Evolutionary conservation across 2,797 vertebrate genomes (phyloP).

Genomic region (Florisuga fusca): DNA sequence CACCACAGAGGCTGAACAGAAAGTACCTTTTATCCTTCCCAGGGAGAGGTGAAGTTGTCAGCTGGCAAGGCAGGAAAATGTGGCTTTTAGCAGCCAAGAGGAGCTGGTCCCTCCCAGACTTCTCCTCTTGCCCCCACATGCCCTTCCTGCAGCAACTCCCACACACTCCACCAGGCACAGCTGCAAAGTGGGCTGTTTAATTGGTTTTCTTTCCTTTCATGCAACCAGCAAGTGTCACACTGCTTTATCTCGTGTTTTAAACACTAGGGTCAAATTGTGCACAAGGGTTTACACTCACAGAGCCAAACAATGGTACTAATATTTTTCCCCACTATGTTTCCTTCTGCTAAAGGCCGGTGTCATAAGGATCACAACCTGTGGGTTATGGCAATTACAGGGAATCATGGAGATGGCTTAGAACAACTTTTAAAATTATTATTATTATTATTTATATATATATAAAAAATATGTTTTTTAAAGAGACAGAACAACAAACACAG

Average conservation of each 20-base stretch:
- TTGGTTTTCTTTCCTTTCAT: background rate
- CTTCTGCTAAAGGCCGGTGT: background rate
- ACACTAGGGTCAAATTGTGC: background rate
- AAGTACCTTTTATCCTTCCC: background rate
- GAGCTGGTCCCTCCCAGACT: background rate
- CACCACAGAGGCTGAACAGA: background rate
- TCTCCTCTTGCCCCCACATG: background rate
- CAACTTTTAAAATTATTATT: no score
- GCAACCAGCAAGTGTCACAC: accelerated
- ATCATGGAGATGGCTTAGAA: background rate
- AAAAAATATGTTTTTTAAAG: background rate
- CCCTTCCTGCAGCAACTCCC: background rate
- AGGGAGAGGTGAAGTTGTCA: background rate
- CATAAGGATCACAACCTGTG: background rate
- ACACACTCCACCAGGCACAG: background rate
- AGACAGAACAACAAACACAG: background rate
- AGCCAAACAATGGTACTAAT: background rate
- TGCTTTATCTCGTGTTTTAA: background rate
- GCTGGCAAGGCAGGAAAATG: background rate
- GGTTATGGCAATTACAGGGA: background rate
- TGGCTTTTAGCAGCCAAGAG: background rate
- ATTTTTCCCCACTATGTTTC: background rate
- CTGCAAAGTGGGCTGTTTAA: background rate
- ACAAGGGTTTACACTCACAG: background rate
- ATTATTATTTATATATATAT: no score